phyloP scores from a whole-genome alignment of 2,797 vertebrate genomes.

The Syndactyla subalaris region DNA sequence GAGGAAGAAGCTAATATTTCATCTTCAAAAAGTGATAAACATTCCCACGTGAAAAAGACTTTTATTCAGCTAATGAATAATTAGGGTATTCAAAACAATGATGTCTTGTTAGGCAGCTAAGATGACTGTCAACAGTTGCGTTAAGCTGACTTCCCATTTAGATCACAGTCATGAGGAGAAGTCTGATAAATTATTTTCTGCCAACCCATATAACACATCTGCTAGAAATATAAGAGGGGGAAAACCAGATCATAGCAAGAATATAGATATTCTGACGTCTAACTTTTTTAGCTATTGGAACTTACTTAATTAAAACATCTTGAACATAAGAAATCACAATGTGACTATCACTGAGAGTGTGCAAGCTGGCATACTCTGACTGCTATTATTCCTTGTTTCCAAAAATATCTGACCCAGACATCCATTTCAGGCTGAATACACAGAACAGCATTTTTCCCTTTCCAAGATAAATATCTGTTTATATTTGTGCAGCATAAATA shows the following conservation, averaged over 20 bases:
- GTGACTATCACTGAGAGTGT: background rate
- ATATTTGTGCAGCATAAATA: background rate
- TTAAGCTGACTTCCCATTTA: constrained; percentile 24
- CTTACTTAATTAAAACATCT: background rate
- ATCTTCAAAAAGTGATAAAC: constrained; percentile 57
- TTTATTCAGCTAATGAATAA: constrained; percentile 53
- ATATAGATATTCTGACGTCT: background rate
- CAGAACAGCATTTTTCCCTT: rapidly evolving
- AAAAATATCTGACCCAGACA: background rate
- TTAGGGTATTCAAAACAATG: constrained; percentile 45
- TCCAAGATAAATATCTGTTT: background rate
- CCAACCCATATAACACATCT: background rate
- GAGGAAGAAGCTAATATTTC: constrained; percentile 60
- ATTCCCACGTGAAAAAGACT: constrained; percentile 52
- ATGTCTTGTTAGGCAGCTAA: constrained; percentile 1
- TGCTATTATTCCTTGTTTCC: background rate
- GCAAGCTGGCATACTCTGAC: background rate
- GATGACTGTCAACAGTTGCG: background rate
- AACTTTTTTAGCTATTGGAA: background rate
- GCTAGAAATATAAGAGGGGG: background rate
- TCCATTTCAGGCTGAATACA: background rate
- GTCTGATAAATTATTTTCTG: constrained; percentile 16
- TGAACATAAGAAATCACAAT: background rate
- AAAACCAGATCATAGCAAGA: background rate
- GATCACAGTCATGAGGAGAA: background rate